Evolutionary conservation across 2,888 invertebrate species (phyloP).

Genomic region (Brachypterus glaber): DNA sequence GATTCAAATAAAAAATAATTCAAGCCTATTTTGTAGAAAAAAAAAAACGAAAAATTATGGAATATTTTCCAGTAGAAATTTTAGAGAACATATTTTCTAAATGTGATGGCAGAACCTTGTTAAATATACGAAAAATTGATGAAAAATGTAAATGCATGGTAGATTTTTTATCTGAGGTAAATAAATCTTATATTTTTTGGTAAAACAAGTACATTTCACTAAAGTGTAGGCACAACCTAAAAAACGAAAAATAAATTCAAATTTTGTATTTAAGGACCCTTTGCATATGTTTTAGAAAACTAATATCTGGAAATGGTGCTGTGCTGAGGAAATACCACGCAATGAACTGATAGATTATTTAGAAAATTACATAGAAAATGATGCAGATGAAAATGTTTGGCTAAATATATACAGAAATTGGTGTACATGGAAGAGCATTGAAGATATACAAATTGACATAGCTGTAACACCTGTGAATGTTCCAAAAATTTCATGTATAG

Average conservation of each 20-base stretch:
- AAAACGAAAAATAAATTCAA: too few species aligned
- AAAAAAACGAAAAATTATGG: too few species aligned
- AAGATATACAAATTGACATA: constrained; percentile 31
- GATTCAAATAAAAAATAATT: too few species aligned
- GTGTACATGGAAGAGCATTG: constrained; percentile 33
- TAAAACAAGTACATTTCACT: constrained; percentile 9
- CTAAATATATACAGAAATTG: constrained; percentile 34
- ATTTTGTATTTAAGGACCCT: too few species aligned
- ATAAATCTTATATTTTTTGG: constrained; percentile 10
- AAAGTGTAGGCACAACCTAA: too few species aligned
- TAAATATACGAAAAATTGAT: constrained; percentile 30
- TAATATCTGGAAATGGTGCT: constrained; percentile 35
- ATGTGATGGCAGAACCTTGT: constrained; percentile 36
- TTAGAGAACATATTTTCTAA: constrained; percentile 34
- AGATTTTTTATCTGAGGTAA: constrained; percentile 34
- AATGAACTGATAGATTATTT: constrained; percentile 34
- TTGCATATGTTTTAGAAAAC: constrained; percentile 36
- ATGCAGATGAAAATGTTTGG: constrained; percentile 30
- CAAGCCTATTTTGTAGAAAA: too few species aligned
- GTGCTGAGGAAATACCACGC: constrained; percentile 33
- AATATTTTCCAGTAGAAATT: constrained; percentile 32
- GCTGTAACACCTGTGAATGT: constrained; percentile 31
- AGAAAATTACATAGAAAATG: constrained; percentile 25
- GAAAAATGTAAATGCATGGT: constrained; percentile 29
- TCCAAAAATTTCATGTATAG: constrained; percentile 34